Evolutionary conservation across 2,888 invertebrate genomes (phyloP), one percentile per base, ranked within the genome.

Genomic region (Dione juno): DNA sequence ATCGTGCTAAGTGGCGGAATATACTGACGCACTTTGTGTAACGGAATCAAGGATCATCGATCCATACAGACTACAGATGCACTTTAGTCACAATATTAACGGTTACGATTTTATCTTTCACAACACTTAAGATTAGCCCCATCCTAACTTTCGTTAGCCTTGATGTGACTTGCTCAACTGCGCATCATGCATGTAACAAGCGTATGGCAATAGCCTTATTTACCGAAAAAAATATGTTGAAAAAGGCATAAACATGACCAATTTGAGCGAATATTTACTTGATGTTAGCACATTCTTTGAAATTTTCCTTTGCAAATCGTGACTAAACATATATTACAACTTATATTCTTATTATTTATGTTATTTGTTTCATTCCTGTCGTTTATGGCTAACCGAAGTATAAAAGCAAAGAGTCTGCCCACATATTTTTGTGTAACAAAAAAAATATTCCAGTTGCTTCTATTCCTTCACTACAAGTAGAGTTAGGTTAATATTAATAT

Each of bases 81-180:
- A 28, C 28, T 28, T 16, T 35, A 54, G 35, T 54, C 37, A 57
- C 16, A 57, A 57, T 40, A 57, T 57, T 16, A 16, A 6, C 37
- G 57, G 16, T 57, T 57, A 57, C 57, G 57, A 40, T 40, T n/a
- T n/a, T 37, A 57, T 57, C 57, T 57, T 57, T 40, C 57, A 40
- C 57, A 57, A 57, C 57, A 3, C 50, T 14, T 53, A 16, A 16
- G 57, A 40, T 16, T 40, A 57, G 57, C 9, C 37, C 10, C 37
- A 16, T 57, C 37, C 16, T 16, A 57, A 40, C 37, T 57, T 57
- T 57, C 57, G 16, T 57, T 57, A 37, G 57, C 57, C 57, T 57
- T 57, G 57, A 14, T 6, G 52, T 35, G 37, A 11, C 57, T 57
- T 57, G 11, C 57, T 3, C 37, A 57, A 57, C 37, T 11, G 57